phyloP scores from a whole-genome alignment of 2,797 vertebrate genomes.

The Odontamblyopus lacepedii region DNA sequence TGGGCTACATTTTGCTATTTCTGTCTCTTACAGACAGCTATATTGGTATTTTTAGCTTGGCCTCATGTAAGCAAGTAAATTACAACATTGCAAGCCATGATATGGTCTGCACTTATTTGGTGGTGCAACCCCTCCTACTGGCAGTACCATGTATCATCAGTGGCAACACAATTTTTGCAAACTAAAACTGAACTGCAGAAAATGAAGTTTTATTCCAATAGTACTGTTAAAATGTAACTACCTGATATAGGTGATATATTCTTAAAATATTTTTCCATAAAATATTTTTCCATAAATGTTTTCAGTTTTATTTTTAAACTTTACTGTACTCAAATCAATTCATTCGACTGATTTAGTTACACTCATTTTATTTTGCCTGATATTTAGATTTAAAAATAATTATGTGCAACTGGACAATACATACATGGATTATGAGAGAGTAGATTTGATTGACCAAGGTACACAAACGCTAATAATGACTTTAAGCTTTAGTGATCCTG shows the following conservation, averaged over 20 bases:
- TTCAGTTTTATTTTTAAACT: too few relatives aligned
- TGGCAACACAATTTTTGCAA: neutral
- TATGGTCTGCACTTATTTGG: conserved; percentile 10
- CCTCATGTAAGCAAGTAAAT: conserved; percentile 4
- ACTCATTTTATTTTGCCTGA: neutral
- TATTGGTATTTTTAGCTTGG: conserved; percentile 8
- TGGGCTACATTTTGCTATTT: neutral
- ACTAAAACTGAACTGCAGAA: neutral
- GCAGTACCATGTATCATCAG: neutral
- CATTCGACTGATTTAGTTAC: neutral
- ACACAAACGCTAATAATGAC: neutral
- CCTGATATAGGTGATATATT: too few relatives aligned
- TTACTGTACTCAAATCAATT: too few relatives aligned
- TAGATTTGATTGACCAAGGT: neutral
- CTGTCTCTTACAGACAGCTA: conserved; percentile 9
- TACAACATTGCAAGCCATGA: conserved; percentile 13
- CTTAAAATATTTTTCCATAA: too few relatives aligned
- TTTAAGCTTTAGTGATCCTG: neutral
- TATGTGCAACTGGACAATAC: neutral
- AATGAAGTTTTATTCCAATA: neutral
- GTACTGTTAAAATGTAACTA: neutral
- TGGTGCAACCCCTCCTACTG: conserved; percentile 43
- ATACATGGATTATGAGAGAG: neutral
- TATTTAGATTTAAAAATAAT: neutral
- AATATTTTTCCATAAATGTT: too few relatives aligned